Evolutionary conservation across 2,797 vertebrate genomes (phyloP), one percentile per base, ranked within the genome.

Genomic region (Acanthurus leucopareius): DNA sequence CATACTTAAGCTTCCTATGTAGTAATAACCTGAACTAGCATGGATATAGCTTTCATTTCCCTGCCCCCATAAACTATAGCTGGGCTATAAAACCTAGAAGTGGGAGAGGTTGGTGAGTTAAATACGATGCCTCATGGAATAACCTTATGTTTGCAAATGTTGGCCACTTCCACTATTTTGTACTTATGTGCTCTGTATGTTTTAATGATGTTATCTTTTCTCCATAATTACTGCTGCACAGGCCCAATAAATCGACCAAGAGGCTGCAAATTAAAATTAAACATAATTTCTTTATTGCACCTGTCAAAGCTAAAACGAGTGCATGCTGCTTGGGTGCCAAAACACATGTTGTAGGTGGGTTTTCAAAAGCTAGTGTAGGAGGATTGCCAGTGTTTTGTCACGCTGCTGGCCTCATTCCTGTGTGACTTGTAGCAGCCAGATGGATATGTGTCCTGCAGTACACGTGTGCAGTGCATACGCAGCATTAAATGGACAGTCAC

Each of bases 201-300:
- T 90, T 89, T 87, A 83, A 87, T 67, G 25, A 80, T 90, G 75
- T 89, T 86, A 74, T 89, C 76, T 78, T 91, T 88, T 69, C 72
- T 60, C 47, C 51, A 51, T 25, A 53, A 48, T 73, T 78, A 52
- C 35, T 60, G 38, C 71, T 58, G 20, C 74, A 56, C 59, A 82
- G 52, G 35, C 58, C 28, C 64, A 65, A 77, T 94, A 88, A 93
- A 93, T 87, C 86, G 54, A 88, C 56, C 79, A 61, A 83, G 89
- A 85, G 53, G 59, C 32, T 60, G 22, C 35, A 69, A 79, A 90
- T 77, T 75, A 35, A 93, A 73, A 69, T 73, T 52, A 86, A 91
- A 85, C 79, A 88, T 88, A 14, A 86, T 82, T 48, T 83, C 69
- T 89, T 95, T 91, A 90, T 87, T 79, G 74, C 91, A 71, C 88